Conservation (phyloP, 2,888 invertebrate genomes). For the Mythimna ferrago region DNA sequence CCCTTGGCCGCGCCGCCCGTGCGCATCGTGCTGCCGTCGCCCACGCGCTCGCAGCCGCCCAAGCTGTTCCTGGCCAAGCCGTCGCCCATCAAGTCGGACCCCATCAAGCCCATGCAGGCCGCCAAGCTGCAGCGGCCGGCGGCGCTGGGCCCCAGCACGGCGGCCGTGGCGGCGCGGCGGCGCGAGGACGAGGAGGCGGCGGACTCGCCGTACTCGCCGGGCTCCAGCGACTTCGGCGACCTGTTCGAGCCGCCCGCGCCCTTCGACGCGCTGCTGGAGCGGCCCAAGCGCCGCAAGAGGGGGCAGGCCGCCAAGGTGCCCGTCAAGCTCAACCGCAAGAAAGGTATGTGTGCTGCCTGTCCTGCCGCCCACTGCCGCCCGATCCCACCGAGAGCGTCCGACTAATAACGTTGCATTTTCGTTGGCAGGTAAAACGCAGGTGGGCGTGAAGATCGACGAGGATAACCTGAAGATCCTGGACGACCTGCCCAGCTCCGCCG, state of each 20-base stretch:
- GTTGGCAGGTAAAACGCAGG: constrained; percentile 89
- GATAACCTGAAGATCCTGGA: constrained; percentile 96
- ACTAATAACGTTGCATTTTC: not conserved
- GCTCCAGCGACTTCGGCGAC: constrained; percentile 97
- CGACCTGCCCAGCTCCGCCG: constrained; percentile 97
- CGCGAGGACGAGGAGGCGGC: constrained; percentile 80
- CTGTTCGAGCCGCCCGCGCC: constrained; percentile 93
- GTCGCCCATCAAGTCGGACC: constrained; percentile 90
- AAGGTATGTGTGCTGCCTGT: constrained; percentile 74
- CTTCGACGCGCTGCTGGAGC: constrained; percentile 91
- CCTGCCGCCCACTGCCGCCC: not conserved
- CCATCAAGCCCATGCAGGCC: constrained; percentile 90
- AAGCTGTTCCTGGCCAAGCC: constrained; percentile 90
- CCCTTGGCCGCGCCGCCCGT: constrained; percentile 70
- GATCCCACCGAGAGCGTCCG: not conserved
- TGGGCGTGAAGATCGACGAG: constrained; percentile 94
- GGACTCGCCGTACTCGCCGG: constrained; percentile 96
- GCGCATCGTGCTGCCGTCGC: constrained; percentile 88
- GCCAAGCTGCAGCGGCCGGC: constrained; percentile 73
- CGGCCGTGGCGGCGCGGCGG: constrained; percentile 66
- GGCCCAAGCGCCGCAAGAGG: constrained; percentile 91
- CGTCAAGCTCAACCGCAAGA: constrained; percentile 85
- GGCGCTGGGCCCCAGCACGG: constrained; percentile 74
- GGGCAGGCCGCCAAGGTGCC: constrained; percentile 79
- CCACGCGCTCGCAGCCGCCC: constrained; percentile 86